These are phyloP conservation scores for Pinna nobilis DNA, from an alignment of 1,140 invertebrate species.

Conservation along the genomic window DNA sequence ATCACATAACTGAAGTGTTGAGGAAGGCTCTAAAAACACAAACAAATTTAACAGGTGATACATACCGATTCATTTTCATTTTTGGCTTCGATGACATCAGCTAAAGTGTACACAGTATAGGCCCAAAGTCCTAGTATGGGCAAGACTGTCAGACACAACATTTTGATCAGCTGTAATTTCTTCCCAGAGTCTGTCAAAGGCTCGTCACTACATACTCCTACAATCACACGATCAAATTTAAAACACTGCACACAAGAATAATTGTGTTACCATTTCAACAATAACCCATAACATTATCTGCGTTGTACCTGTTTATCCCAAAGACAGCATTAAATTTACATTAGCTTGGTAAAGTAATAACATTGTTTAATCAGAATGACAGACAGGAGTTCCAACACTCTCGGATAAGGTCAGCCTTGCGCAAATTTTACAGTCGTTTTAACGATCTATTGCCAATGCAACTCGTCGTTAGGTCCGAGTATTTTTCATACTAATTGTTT, in stretches of 20 bases:
- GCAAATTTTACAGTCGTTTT: neutral
- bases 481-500: too few relatives aligned
- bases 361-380: neutral
- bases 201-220: constrained; percentile 57
- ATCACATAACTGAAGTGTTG: too few relatives aligned
- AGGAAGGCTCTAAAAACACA: too few relatives aligned
- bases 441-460: neutral
- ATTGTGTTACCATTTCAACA: neutral
- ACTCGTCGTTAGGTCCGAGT: neutral
- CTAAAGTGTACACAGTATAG: constrained; percentile 56
- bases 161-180: constrained; percentile 57
- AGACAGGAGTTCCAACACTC: neutral
- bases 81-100: constrained; percentile 53
- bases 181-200: constrained; percentile 57
- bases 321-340: too few relatives aligned
- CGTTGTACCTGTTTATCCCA: neutral
- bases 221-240: neutral
- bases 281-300: neutral
- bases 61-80: constrained; percentile 58
- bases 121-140: constrained; percentile 60
- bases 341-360: too few relatives aligned
- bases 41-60: too few relatives aligned
- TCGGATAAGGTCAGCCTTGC: neutral
- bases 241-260: neutral
- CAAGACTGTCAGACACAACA: constrained; percentile 56